These are phyloP conservation scores for Gymnorhina tibicen DNA, from an alignment of 2,113 vertebrate genomes.

Conservation along the genomic window DNA sequence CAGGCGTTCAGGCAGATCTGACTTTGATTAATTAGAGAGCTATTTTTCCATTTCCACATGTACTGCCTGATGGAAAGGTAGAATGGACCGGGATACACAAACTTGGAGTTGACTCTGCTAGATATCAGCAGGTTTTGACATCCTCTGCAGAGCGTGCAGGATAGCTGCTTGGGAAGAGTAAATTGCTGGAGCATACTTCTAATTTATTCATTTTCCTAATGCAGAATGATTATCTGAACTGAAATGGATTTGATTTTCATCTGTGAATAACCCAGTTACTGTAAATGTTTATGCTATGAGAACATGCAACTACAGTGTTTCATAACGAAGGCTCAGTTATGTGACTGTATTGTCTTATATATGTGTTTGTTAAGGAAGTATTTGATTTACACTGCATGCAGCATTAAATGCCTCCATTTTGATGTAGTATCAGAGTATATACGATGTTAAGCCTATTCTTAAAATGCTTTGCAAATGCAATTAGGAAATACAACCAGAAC, in stretches of 20 bases:
- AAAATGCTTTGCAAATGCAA: background rate
- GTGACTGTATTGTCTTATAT: constrained; percentile 20
- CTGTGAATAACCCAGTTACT: constrained; percentile 57
- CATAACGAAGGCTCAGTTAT: constrained; percentile 27
- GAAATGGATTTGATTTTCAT: constrained; percentile 69
- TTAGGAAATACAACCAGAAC: background rate
- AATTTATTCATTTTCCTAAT: constrained; percentile 75
- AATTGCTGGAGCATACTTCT: constrained; percentile 72
- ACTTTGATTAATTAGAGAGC: constrained; percentile 99
- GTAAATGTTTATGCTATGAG: constrained; percentile 69
- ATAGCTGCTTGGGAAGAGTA: constrained; percentile 70
- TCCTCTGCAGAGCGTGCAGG: constrained; percentile 78
- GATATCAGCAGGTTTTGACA: constrained; percentile 89
- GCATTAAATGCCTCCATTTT: background rate
- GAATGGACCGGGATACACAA: constrained; percentile 79
- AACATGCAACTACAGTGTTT: constrained; percentile 8
- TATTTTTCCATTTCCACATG: constrained; percentile 85
- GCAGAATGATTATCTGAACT: constrained; percentile 66
- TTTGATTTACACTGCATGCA: background rate
- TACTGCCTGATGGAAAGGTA: constrained; percentile 88
- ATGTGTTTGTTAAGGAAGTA: constrained; percentile 6
- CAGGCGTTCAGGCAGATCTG: constrained; percentile 94
- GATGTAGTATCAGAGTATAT: background rate
- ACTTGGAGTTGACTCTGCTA: constrained; percentile 78
- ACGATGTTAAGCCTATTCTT: background rate